Percentiles rank a stretch among this genome's conserved stretches.
Evolutionary conservation across 2,113 vertebrate species (phyloP).

Genomic region (Ramphastos sulfuratus): DNA sequence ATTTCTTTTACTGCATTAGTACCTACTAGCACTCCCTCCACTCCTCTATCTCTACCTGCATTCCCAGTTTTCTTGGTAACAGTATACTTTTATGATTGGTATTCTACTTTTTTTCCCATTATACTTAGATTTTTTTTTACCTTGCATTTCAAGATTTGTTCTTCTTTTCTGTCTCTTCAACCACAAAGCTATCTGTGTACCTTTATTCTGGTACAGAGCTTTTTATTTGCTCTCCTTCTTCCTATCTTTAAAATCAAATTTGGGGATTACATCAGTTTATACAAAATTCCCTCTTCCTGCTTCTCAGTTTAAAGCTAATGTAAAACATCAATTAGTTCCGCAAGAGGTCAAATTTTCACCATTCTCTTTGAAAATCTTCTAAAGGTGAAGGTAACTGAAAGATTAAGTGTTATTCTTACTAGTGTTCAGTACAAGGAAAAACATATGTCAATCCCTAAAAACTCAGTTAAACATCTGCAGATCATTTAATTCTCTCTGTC

Average conservation of each 20-base stretch:
- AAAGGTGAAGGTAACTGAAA: background rate
- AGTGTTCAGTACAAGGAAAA: background rate
- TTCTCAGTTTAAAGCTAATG: background rate
- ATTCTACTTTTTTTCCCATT: background rate
- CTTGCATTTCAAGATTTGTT: background rate
- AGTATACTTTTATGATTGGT: background rate
- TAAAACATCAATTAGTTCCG: background rate
- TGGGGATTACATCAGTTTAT: background rate
- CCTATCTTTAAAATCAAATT: background rate
- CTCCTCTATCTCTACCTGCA: background rate
- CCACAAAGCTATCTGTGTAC: background rate
- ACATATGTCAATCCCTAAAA: background rate
- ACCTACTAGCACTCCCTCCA: background rate
- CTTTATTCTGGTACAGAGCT: background rate
- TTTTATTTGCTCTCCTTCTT: background rate
- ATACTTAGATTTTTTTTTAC: background rate
- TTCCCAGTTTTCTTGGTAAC: background rate
- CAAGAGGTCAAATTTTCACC: background rate
- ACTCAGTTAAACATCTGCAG: background rate
- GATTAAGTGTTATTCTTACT: background rate
- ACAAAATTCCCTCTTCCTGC: background rate
- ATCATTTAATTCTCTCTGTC: background rate
- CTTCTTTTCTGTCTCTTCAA: background rate
- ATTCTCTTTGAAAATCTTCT: background rate
- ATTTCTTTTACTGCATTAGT: background rate